Evolutionary conservation across 2,797 vertebrate genomes (phyloP).

Genomic region (Ispidina picta): DNA sequence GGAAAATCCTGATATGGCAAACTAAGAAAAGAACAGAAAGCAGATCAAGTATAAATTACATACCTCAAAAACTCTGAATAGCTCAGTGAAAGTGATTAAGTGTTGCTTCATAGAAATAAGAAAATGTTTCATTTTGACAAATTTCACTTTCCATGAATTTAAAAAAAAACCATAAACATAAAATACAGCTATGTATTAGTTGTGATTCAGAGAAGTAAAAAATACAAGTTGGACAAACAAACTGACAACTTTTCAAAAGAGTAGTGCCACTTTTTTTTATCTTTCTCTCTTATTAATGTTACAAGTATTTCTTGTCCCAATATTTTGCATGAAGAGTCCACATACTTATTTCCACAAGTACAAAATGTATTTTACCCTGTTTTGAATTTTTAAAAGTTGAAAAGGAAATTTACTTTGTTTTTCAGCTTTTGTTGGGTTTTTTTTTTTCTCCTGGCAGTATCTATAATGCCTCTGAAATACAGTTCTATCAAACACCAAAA

Average conservation of each 20-base stretch:
- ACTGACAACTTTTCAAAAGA: not conserved
- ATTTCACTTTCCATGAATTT: not conserved
- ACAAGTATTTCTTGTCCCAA: not conserved
- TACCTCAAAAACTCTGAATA: not conserved
- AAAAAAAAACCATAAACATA: not conserved
- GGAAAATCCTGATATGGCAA: not conserved
- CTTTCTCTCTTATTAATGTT: not conserved
- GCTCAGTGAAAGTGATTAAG: not conserved
- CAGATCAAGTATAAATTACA: not conserved
- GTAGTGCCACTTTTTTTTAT: fast-evolving
- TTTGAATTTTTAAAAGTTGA: not conserved
- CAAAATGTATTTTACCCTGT: not conserved
- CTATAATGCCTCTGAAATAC: not conserved
- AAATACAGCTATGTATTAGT: not conserved
- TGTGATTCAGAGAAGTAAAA: not conserved
- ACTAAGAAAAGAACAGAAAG: not conserved
- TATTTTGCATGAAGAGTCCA: not conserved
- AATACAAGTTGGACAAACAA: not conserved
- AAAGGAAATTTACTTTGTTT: not conserved
- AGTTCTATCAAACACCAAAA: not conserved
- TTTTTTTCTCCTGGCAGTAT: not conserved
- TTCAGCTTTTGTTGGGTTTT: not conserved
- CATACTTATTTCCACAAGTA: not conserved
- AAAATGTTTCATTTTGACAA: not conserved
- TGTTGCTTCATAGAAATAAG: not conserved